Conservation (phyloP, 2,797 vertebrate species). For the Acanthurus tractus region DNA sequence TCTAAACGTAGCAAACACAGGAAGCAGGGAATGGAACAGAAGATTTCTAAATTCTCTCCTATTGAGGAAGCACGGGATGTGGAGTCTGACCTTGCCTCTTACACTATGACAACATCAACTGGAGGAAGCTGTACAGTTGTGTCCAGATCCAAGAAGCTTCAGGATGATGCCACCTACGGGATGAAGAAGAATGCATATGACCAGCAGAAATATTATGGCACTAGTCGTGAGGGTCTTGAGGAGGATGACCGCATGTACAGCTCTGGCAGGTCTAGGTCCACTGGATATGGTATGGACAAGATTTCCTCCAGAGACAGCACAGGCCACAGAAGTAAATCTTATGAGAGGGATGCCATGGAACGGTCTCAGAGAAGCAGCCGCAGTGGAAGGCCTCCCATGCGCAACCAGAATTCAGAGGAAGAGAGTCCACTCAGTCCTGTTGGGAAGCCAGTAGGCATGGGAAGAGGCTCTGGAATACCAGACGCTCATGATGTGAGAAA, state of each 20-base stretch:
- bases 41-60: slow-evolving; percentile 99
- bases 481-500: slow-evolving; percentile 93
- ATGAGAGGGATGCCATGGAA: slow-evolving; percentile 92
- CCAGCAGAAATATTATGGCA: slow-evolving; percentile 95
- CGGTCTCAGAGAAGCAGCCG: slow-evolving; percentile 91
- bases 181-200: slow-evolving; percentile 96
- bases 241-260: slow-evolving; percentile 93
- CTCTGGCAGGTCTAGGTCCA: slow-evolving; percentile 90
- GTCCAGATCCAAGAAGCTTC: slow-evolving; percentile 92
- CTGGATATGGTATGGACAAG: slow-evolving; percentile 94
- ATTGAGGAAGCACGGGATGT: slow-evolving; percentile 99
- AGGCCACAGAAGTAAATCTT: slow-evolving; percentile 93
- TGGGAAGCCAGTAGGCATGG: slow-evolving; percentile 91
- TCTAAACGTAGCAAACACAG: slow-evolving; percentile 98
- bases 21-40: slow-evolving; percentile 98
- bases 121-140: slow-evolving; percentile 91
- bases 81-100: slow-evolving; percentile 96
- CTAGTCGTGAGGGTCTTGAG: slow-evolving; percentile 90
- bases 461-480: slow-evolving; percentile 84
- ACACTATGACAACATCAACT: slow-evolving; percentile 89
- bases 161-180: slow-evolving; percentile 92
- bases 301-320: slow-evolving; percentile 89
- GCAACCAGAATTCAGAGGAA: slow-evolving; percentile 95
- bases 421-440: slow-evolving; percentile 97
- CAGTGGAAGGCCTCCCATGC: slow-evolving; percentile 90